These are phyloP conservation scores for Cryptophagus acutangulus DNA, from an alignment of 2,888 invertebrate species.

Conservation along the genomic window DNA sequence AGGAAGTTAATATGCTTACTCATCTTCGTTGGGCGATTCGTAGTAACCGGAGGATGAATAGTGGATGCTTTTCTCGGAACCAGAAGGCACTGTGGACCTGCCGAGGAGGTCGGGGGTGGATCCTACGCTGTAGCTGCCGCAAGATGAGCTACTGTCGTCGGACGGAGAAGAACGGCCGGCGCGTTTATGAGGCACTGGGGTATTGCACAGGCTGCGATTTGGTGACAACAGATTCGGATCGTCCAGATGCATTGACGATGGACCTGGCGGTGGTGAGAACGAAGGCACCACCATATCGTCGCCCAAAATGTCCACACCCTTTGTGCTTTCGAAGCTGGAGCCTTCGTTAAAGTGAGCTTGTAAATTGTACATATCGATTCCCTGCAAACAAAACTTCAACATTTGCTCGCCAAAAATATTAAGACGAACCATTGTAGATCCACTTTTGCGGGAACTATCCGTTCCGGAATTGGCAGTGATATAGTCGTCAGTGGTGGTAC, in stretches of 20 bases:
- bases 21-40: constrained; percentile 68
- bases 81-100: constrained; percentile 41
- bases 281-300: constrained; percentile 62
- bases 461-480: constrained; percentile 74
- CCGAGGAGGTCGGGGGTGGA: constrained; percentile 45
- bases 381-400: constrained; percentile 14
- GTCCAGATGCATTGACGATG: constrained; percentile 7
- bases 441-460: constrained; percentile 62
- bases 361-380: constrained; percentile 20
- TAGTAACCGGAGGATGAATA: constrained; percentile 73
- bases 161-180: constrained; percentile 52
- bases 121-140: constrained; percentile 55
- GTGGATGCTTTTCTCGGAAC: constrained; percentile 58
- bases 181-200: constrained; percentile 42
- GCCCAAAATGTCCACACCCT: constrained; percentile 67
- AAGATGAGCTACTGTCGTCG: constrained; percentile 55
- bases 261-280: constrained; percentile 54
- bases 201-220: constrained; percentile 38
- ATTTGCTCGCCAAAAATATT: not conserved
- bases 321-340: constrained; percentile 84
- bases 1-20: constrained; percentile 47
- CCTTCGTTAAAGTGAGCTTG: constrained; percentile 57
- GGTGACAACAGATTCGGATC: not conserved
- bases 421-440: constrained; percentile 62
- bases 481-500: constrained; percentile 82